Percentiles rank a stretch among this genome's conserved stretches.
Conservation (phyloP, 2,797 vertebrate genomes). For the Diplodus sargus region DNA sequence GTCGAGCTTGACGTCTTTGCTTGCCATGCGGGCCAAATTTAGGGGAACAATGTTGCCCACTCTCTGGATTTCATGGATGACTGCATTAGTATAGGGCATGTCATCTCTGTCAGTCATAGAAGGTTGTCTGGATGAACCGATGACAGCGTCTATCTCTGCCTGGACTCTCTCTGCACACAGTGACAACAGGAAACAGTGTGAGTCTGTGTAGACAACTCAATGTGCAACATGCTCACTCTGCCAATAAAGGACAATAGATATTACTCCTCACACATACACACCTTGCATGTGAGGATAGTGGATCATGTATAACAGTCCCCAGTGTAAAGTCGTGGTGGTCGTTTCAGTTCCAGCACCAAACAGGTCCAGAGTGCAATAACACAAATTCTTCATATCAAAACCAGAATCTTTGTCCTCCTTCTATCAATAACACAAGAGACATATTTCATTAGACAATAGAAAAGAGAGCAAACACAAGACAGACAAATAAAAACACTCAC, state of each 20-base stretch:
- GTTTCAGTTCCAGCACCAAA: constrained; percentile 85
- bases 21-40: constrained; percentile 52
- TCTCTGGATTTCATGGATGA: constrained; percentile 85
- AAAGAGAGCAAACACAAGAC: background rate
- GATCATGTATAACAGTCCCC: constrained; percentile 88
- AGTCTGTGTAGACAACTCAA: background rate
- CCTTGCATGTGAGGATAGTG: constrained; percentile 87
- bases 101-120: constrained; percentile 68
- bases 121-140: constrained; percentile 71
- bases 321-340: constrained; percentile 82
- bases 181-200: constrained; percentile 14
- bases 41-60: constrained; percentile 82
- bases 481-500: constrained; percentile 54
- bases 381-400: constrained; percentile 80
- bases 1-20: constrained; percentile 69
- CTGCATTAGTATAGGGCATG: constrained; percentile 79
- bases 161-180: constrained; percentile 73
- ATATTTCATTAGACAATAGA: background rate
- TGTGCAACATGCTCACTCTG: background rate
- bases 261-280: constrained; percentile 15
- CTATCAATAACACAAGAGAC: constrained; percentile 18
- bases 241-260: background rate
- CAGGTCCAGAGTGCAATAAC: constrained; percentile 79
- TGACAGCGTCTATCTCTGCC: constrained; percentile 75
- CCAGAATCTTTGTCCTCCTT: constrained; percentile 69